Evolutionary conservation across 92 coral and sea anemone genomes (phyloP).

Genomic region (Phenganax marumi): DNA sequence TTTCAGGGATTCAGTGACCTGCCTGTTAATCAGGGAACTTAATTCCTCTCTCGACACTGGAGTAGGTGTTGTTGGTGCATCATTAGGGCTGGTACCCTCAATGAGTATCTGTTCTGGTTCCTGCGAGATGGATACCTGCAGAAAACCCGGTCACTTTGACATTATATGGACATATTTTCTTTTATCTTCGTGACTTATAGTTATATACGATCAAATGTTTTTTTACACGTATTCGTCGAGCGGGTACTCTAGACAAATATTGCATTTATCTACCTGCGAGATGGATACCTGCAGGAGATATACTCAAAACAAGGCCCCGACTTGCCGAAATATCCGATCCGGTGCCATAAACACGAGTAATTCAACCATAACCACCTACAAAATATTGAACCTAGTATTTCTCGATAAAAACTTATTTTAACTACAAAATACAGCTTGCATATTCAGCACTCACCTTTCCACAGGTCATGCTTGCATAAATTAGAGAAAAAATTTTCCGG

Average conservation of each 20-base stretch:
- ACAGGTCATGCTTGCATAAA: background rate
- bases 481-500: background rate
- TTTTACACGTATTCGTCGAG: conserved; percentile 2
- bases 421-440: background rate
- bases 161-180: background rate
- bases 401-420: background rate
- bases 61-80: conserved; percentile 9
- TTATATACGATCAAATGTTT: background rate
- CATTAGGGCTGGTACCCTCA: conserved; percentile 20
- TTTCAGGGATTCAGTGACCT: too few species aligned
- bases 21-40: too few species aligned
- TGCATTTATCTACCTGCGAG: conserved; percentile 6
- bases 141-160: background rate
- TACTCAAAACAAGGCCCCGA: background rate
- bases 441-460: background rate
- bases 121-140: conserved; percentile 42
- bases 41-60: background rate
- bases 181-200: too few species aligned
- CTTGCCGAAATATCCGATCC: conserved; percentile 1
- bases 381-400: background rate
- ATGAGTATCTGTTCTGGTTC: background rate
- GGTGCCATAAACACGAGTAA: background rate
- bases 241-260: conserved; percentile 15
- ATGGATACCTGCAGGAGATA: conserved; percentile 18
- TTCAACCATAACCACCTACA: background rate